phyloP scores from a whole-genome alignment of 64 coral and sea anemone species.

The Dendrophyllia cribrosa region DNA sequence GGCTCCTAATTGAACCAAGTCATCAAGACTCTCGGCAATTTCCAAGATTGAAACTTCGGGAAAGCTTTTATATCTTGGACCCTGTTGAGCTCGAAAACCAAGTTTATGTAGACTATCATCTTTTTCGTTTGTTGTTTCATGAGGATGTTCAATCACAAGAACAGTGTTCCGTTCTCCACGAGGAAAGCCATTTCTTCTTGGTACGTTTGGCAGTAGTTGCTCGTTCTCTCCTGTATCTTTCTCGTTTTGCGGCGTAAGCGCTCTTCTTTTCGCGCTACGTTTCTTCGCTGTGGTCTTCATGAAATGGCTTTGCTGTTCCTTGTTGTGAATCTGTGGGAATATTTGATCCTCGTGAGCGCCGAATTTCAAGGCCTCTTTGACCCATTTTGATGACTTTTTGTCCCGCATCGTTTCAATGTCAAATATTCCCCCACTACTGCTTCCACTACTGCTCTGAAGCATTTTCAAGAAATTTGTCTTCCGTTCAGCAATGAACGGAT shows the following conservation, averaged over 20 bases:
- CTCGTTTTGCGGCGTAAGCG: not conserved
- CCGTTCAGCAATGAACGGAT: not conserved
- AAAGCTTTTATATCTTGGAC: constrained; percentile 16
- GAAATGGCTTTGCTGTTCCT: not conserved
- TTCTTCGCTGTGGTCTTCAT: constrained; percentile 1
- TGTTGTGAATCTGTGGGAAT: constrained; percentile 40
- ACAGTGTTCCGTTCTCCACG: constrained; percentile 36
- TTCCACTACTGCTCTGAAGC: constrained; percentile 73
- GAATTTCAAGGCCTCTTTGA: constrained; percentile 57
- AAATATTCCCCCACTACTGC: constrained; percentile 80
- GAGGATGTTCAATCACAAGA: constrained; percentile 66
- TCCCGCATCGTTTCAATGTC: constrained; percentile 45
- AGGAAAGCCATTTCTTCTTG: not conserved
- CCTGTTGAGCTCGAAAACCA: constrained; percentile 67
- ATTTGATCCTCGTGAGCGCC: constrained; percentile 69
- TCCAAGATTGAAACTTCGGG: constrained; percentile 56
- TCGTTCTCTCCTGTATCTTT: constrained; percentile 4
- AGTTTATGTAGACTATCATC: constrained; percentile 64
- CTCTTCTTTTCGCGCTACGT: not conserved
- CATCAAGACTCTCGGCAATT: constrained; percentile 65
- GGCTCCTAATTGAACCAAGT: constrained; percentile 49
- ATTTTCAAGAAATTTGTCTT: constrained; percentile 78
- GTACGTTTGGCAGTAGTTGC: not conserved
- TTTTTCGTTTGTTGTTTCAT: not conserved
- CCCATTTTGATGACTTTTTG: constrained; percentile 75